A percentile compares a stretch with the other conserved stretches of the same genome.
phyloP scores from a whole-genome alignment of 2,888 invertebrate species.

The Limenitis arthemis region DNA sequence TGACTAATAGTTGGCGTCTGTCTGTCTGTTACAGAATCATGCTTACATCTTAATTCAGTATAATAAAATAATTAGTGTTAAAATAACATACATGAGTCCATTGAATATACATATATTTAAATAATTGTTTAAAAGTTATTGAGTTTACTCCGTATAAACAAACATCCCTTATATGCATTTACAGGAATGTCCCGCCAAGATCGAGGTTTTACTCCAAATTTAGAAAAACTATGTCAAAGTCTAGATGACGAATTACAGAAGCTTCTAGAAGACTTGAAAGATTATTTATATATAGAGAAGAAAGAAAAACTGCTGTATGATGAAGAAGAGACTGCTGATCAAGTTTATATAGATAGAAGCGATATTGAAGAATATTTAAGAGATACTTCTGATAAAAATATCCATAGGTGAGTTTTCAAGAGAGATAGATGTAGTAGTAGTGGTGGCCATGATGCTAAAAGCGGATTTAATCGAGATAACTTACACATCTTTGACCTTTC shows the following conservation, averaged over 20 bases:
- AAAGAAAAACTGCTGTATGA: constrained; percentile 42
- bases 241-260: constrained; percentile 75
- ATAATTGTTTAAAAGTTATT: background rate
- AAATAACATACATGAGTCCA: no score
- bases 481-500: no score
- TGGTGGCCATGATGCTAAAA: no score
- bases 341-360: constrained; percentile 59
- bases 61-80: no score
- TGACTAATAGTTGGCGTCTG: no score
- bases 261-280: constrained; percentile 78
- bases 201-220: constrained; percentile 81
- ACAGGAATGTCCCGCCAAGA: constrained; percentile 81
- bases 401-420: constrained; percentile 50
- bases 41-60: no score
- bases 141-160: background rate
- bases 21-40: no score
- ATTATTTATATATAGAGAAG: constrained; percentile 74
- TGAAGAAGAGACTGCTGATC: constrained; percentile 49
- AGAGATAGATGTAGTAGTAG: no score
- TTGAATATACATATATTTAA: no score
- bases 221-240: constrained; percentile 78
- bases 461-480: no score
- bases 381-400: constrained; percentile 56
- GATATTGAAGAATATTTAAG: constrained; percentile 68
- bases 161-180: constrained; percentile 9